Evolutionary conservation across 2,888 invertebrate genomes (phyloP).

Genomic region (Lamproptera curius): DNA sequence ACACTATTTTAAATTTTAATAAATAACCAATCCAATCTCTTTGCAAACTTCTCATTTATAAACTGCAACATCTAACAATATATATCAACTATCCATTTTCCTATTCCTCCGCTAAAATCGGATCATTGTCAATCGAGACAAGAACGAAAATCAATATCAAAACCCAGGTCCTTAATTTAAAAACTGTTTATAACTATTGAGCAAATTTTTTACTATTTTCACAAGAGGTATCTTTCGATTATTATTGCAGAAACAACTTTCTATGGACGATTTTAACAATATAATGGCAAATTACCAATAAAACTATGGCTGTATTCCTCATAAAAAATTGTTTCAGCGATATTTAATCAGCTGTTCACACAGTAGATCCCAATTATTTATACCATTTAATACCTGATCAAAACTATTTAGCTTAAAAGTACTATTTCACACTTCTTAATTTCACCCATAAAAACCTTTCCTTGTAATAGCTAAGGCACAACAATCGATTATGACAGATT

Average conservation of each 20-base stretch:
- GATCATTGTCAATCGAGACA: neutral
- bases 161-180: slow-evolving; percentile 6
- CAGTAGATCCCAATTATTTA: slow-evolving; percentile 38
- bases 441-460: neutral
- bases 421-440: neutral
- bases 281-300: no score
- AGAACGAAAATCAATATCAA: neutral
- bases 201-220: slow-evolving; percentile 14
- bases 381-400: no score
- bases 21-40: no score
- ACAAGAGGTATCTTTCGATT: slow-evolving; percentile 3
- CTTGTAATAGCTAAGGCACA: slow-evolving; percentile 9
- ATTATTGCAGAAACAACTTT: neutral
- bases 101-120: neutral
- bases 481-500: no score
- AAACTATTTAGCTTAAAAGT: no score
- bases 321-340: slow-evolving; percentile 23
- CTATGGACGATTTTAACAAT: neutral
- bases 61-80: neutral
- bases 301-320: neutral
- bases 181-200: slow-evolving; percentile 10
- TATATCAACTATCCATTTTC: neutral
- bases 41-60: no score
- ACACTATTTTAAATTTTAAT: no score
- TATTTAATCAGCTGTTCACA: slow-evolving; percentile 46